Evolutionary conservation across 2,113 vertebrate species (phyloP).

Genomic region (Phaethon lepturus): DNA sequence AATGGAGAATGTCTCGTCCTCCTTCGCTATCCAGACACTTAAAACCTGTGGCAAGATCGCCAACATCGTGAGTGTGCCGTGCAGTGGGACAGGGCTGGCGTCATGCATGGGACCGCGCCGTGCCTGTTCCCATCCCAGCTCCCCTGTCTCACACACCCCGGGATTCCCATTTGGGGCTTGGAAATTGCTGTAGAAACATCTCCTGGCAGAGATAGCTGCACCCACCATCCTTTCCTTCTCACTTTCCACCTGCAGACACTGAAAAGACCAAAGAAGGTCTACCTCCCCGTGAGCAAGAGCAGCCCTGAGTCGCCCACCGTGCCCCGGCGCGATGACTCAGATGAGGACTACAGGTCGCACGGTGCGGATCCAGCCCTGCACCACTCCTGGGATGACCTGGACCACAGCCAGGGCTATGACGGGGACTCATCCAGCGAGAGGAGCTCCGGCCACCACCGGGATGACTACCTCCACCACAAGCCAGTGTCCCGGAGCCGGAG

Average conservation of each 20-base stretch:
- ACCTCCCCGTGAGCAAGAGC: slow-evolving; percentile 75
- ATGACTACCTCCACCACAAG: not conserved
- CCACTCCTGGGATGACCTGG: slow-evolving; percentile 13
- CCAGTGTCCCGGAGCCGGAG: not conserved
- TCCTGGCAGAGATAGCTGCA: not conserved
- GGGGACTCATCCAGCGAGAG: slow-evolving; percentile 82
- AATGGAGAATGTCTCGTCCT: slow-evolving; percentile 87
- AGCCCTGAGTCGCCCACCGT: slow-evolving; percentile 66
- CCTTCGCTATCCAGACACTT: slow-evolving; percentile 89
- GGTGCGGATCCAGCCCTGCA: not conserved
- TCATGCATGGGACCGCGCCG: fast-evolving
- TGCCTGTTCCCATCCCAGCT: not conserved
- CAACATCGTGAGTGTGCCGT: slow-evolving; percentile 85
- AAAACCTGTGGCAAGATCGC: slow-evolving; percentile 85
- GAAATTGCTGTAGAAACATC: not conserved
- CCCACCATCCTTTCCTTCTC: not conserved
- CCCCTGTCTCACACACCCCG: not conserved
- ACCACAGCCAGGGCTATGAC: slow-evolving; percentile 79
- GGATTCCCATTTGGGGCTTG: not conserved
- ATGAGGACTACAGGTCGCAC: not conserved
- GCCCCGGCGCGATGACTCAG: not conserved
- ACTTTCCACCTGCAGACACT: slow-evolving; percentile 79
- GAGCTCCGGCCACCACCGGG: slow-evolving; percentile 64
- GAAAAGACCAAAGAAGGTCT: slow-evolving; percentile 86
- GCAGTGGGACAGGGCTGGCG: fast-evolving